These are phyloP conservation scores for Pangasius macronema DNA, from an alignment of 2,797 vertebrate species.

Conservation along the genomic window DNA sequence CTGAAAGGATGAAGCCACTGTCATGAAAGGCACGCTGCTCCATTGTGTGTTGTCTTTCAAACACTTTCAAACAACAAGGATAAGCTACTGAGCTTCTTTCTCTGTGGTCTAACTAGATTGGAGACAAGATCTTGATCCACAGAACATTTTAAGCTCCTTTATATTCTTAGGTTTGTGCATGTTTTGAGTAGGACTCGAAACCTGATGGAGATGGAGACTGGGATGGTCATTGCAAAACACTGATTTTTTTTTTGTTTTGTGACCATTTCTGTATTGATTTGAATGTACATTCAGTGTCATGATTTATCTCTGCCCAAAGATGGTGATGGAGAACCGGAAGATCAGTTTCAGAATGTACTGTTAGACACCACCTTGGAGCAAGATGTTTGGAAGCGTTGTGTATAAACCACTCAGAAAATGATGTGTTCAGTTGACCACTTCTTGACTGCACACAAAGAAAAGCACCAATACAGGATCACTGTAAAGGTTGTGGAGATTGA, in stretches of 20 bases:
- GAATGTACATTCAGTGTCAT: neutral
- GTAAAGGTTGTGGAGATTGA: neutral
- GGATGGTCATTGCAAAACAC: neutral
- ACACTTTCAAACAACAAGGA: neutral
- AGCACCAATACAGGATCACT: no score
- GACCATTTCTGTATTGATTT: neutral
- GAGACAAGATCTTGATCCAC: neutral
- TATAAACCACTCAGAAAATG: neutral
- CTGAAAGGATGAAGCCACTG: constrained; percentile 27
- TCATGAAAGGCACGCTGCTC: neutral
- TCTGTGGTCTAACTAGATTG: neutral
- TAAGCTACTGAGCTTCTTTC: neutral
- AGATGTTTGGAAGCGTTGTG: neutral
- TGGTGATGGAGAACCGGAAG: neutral
- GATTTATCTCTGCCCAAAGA: neutral
- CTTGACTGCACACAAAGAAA: neutral
- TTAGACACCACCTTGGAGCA: neutral
- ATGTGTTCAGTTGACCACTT: neutral
- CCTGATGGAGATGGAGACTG: neutral
- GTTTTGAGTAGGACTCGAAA: neutral
- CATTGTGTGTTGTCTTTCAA: neutral
- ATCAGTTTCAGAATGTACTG: neutral
- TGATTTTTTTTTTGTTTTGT: no score
- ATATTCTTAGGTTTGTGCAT: neutral
- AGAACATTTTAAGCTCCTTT: neutral